These are phyloP conservation scores for Pteronotus mesoamericanus DNA, from an alignment of 2,797 vertebrate genomes.

Conservation along the genomic window DNA sequence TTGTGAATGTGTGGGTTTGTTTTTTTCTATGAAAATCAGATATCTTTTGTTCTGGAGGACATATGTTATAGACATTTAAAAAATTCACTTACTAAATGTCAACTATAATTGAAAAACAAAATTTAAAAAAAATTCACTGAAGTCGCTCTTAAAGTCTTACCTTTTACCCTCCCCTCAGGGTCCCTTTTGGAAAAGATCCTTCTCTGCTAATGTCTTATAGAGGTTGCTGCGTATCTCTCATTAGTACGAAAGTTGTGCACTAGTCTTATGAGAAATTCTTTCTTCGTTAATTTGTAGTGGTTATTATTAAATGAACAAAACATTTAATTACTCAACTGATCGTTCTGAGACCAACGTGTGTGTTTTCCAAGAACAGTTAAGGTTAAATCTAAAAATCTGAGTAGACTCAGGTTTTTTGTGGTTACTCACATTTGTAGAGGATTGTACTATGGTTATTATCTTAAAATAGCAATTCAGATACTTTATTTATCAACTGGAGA, in stretches of 20 bases:
- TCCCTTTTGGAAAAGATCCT: background rate
- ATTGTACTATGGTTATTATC: background rate
- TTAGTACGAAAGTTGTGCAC: background rate
- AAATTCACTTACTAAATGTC: background rate
- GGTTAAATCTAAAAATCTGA: background rate
- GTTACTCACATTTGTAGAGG: background rate
- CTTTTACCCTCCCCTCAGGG: background rate
- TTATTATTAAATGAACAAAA: background rate
- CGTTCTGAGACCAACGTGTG: background rate
- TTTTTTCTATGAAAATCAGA: background rate
- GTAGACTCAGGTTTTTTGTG: background rate
- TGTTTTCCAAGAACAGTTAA: constrained; percentile 4
- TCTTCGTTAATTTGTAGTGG: background rate
- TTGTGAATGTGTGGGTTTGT: background rate
- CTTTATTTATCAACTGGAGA: background rate
- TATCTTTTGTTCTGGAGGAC: background rate
- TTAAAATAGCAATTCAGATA: constrained; percentile 30
- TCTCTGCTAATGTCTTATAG: background rate
- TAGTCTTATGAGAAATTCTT: background rate
- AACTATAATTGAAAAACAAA: background rate
- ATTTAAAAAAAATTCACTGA: background rate
- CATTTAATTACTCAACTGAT: background rate
- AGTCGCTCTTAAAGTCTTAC: background rate
- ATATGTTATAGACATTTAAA: background rate
- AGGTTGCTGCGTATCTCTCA: background rate